These are phyloP conservation scores for Actinia tenebrosa DNA, from an alignment of 64 coral and sea anemone genomes.

Conservation along the genomic window DNA sequence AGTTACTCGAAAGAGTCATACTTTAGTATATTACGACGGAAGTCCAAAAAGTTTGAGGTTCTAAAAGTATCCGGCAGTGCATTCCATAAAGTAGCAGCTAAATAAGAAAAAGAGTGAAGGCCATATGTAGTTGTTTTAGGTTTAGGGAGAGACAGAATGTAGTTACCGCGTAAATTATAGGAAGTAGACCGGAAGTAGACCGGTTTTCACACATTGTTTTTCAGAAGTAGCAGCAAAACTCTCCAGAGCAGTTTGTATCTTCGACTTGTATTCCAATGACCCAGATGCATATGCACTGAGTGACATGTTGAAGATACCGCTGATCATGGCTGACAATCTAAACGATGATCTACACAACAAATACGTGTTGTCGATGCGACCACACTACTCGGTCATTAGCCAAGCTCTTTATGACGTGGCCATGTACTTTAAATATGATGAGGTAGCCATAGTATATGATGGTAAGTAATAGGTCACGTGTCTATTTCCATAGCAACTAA, in stretches of 20 bases:
- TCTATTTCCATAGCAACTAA: not conserved
- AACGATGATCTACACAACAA: conserved; percentile 31
- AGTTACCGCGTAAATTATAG: too few species aligned
- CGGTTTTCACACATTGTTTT: not conserved
- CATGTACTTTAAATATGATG: conserved; percentile 29
- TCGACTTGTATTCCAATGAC: conserved; percentile 38
- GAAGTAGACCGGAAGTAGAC: too few species aligned
- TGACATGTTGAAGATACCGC: conserved; percentile 30
- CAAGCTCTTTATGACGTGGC: conserved; percentile 40
- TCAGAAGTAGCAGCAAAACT: conserved; percentile 25
- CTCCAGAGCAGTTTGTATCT: not conserved
- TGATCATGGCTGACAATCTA: conserved; percentile 39
- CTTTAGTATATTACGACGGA: too few species aligned
- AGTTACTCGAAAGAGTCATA: too few species aligned
- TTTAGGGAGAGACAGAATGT: too few species aligned
- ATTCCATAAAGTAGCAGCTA: too few species aligned
- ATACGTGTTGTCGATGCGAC: conserved; percentile 36
- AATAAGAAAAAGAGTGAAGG: too few species aligned
- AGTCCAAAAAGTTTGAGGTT: too few species aligned
- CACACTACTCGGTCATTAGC: conserved; percentile 31
- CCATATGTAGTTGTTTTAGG: too few species aligned
- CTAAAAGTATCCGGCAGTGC: too few species aligned
- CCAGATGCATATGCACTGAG: conserved; percentile 17
- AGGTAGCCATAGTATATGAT: conserved; percentile 48
- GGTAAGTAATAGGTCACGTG: conserved; percentile 37